phyloP scores from a whole-genome alignment of 2,113 vertebrate species.

The Aegypius monachus region DNA sequence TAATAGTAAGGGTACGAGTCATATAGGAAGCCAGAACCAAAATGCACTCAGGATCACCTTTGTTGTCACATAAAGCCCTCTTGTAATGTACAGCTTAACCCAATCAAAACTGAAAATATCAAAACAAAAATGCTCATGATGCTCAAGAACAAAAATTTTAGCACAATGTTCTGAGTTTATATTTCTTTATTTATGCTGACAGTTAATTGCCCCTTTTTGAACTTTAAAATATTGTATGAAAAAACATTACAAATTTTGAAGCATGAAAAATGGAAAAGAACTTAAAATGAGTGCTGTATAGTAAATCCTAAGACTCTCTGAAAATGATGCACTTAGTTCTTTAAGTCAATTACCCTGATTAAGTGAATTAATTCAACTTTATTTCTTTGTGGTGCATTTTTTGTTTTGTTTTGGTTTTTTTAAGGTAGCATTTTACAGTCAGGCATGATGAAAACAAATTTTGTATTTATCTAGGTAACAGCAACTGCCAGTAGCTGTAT shows the following conservation, averaged over 20 bases:
- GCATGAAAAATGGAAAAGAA: neutral
- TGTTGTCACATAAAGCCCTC: neutral
- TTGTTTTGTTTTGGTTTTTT: neutral
- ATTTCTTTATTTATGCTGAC: neutral
- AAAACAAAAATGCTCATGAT: neutral
- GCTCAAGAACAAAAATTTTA: neutral
- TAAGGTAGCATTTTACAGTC: neutral
- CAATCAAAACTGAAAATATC: neutral
- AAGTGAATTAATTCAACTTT: neutral
- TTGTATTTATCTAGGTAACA: neutral
- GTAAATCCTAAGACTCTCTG: neutral
- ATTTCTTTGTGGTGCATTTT: neutral
- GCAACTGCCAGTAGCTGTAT: neutral
- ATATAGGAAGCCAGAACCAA: neutral
- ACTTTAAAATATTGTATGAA: neutral
- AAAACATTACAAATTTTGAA: neutral
- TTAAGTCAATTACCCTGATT: neutral
- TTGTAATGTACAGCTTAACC: neutral
- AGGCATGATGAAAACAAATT: neutral
- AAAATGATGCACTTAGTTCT: neutral
- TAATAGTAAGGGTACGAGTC: neutral
- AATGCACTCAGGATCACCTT: neutral
- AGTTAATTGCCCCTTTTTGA: neutral
- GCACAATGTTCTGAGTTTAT: neutral
- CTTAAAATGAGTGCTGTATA: neutral